These are phyloP conservation scores for Crocuta crocuta DNA, from an alignment of 2,113 vertebrate genomes.

Conservation along the genomic window DNA sequence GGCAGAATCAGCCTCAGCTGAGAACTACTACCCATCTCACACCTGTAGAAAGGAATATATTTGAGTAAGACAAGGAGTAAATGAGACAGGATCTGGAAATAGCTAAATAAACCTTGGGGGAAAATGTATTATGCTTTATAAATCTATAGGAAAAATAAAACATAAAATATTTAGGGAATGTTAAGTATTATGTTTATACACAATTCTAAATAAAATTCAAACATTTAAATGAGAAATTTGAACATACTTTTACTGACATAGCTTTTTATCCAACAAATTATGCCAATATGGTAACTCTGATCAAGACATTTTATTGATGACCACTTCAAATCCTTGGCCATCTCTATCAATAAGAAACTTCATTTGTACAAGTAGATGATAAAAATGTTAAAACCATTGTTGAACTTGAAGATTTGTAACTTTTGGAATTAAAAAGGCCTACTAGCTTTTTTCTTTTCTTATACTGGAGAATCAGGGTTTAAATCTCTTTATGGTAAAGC, in stretches of 20 bases:
- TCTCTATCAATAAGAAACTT: not conserved
- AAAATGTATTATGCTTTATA: not conserved
- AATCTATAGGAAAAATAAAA: not conserved
- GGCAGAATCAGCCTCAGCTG: not conserved
- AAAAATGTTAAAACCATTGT: not conserved
- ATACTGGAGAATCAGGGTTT: not conserved
- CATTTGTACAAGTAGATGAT: not conserved
- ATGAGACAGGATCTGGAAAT: not conserved
- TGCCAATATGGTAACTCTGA: not conserved
- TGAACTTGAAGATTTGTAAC: not conserved
- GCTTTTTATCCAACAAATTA: not conserved
- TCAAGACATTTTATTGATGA: not conserved
- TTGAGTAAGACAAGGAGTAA: not conserved
- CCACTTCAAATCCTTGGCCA: not conserved
- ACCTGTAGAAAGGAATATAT: not conserved
- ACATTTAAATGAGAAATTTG: conserved; percentile 46
- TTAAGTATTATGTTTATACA: not conserved
- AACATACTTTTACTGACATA: not conserved
- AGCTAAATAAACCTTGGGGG: not conserved
- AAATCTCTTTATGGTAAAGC: not conserved
- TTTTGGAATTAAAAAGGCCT: not conserved
- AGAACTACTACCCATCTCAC: not conserved
- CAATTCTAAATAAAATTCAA: conserved; percentile 9
- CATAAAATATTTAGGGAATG: not conserved
- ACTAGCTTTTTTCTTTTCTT: not conserved